Percentiles rank a stretch among this genome's conserved stretches.
Conservation (phyloP, 2,113 vertebrate species). For the Heterotilapia buettikoferi region DNA sequence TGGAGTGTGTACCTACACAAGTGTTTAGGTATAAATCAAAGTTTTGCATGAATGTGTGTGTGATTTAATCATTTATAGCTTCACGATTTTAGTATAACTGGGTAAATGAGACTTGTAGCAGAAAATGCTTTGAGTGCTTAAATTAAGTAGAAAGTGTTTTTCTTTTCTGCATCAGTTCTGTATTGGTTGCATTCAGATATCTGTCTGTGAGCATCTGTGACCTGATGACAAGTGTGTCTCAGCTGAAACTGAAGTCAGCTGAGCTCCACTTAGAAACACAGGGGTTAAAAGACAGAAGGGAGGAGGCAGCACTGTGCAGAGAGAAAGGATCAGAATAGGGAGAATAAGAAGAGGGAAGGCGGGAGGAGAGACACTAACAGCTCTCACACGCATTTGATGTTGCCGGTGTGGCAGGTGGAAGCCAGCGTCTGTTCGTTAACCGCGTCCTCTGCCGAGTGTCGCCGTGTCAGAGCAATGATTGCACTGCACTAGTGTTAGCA, state of each 20-base stretch:
- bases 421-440: background rate
- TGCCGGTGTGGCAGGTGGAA: slow-evolving; percentile 42
- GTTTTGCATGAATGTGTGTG: background rate
- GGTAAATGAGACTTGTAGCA: background rate
- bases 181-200: background rate
- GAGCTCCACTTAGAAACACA: background rate
- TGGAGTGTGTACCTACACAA: background rate
- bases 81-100: background rate
- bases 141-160: background rate
- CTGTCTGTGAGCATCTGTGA: background rate
- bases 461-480: slow-evolving; percentile 64
- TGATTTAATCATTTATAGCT: background rate
- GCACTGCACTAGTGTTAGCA: slow-evolving; percentile 63
- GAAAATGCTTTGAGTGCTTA: background rate
- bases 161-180: background rate
- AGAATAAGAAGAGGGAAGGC: background rate
- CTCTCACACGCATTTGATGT: background rate
- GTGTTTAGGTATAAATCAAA: background rate
- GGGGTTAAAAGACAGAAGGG: background rate
- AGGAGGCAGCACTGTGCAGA: background rate
- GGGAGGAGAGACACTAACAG: background rate
- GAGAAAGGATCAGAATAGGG: background rate
- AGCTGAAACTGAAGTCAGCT: background rate
- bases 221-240: background rate
- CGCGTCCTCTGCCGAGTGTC: background rate